Conservation (phyloP, 1,140 invertebrate genomes). For the Conopomorpha cramerella region DNA sequence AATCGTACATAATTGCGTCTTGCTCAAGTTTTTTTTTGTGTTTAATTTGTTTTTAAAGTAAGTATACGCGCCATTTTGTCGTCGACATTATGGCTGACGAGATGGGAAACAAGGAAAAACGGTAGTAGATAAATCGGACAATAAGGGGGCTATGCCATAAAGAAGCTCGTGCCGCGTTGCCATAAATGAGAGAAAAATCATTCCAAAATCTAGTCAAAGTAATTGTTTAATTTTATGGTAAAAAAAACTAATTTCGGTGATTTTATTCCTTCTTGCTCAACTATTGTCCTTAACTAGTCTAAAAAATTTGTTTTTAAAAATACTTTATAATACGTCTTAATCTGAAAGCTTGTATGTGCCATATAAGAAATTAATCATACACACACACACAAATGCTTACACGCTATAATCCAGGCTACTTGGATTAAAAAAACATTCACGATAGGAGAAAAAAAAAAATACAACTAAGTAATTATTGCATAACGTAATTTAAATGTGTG, state of each 20-base stretch:
- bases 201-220: not conserved
- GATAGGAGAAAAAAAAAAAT: not conserved
- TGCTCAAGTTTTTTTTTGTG: no score
- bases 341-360: slow-evolving; percentile 38
- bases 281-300: no score
- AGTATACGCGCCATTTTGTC: no score
- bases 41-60: no score
- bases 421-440: slow-evolving; percentile 36
- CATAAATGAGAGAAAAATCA: slow-evolving; percentile 14
- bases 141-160: no score
- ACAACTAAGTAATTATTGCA: slow-evolving; percentile 6
- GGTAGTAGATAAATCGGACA: no score
- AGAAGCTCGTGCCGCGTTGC: slow-evolving; percentile 21
- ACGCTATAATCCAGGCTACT: slow-evolving; percentile 34
- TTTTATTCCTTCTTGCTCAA: slow-evolving; percentile 33
- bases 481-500: slow-evolving; percentile 27
- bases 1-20: no score
- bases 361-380: slow-evolving; percentile 33
- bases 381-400: slow-evolving; percentile 16
- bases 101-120: no score
- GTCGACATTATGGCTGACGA: no score
- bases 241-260: not conserved
- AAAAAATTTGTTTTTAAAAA: slow-evolving; percentile 26
- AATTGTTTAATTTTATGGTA: not conserved
- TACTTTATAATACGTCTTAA: slow-evolving; percentile 27